Conservation (phyloP, 2,888 invertebrate genomes). For the Drosophila limbata region DNA sequence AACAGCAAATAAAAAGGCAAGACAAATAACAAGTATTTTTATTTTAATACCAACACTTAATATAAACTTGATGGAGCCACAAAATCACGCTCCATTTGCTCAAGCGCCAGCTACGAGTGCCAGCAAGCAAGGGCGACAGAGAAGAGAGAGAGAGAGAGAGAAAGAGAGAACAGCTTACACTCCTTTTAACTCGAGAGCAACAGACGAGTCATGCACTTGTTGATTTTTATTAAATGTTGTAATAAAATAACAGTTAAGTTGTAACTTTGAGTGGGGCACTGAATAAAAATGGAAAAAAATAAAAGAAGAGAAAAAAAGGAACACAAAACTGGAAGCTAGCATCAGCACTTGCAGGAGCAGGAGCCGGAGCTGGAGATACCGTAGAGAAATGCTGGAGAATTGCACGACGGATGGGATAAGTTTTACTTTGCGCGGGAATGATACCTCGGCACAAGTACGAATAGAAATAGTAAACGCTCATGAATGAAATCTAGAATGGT, state of each 20-base stretch:
- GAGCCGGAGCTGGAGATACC: neutral
- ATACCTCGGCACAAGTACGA: slow-evolving; percentile 47
- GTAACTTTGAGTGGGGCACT: slow-evolving; percentile 79
- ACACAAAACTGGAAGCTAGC: slow-evolving; percentile 9
- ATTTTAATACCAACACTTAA: slow-evolving; percentile 82
- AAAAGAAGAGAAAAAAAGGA: neutral
- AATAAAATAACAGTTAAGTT: slow-evolving; percentile 81
- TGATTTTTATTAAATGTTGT: slow-evolving; percentile 82
- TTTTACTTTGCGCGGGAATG: slow-evolving; percentile 47
- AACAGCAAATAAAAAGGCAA: slow-evolving; percentile 71
- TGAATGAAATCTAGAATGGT: slow-evolving; percentile 79
- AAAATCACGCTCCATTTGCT: slow-evolving; percentile 81
- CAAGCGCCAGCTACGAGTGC: slow-evolving; percentile 48
- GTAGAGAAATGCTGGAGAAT: slow-evolving; percentile 33
- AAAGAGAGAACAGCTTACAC: slow-evolving; percentile 32
- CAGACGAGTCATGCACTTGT: slow-evolving; percentile 77
- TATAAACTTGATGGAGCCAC: slow-evolving; percentile 82
- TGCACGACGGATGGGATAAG: slow-evolving; percentile 38
- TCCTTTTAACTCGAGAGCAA: slow-evolving; percentile 51
- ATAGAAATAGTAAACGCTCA: slow-evolving; percentile 68
- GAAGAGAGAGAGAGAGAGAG: slow-evolving; percentile 2
- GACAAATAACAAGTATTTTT: slow-evolving; percentile 81
- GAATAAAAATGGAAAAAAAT: slow-evolving; percentile 54
- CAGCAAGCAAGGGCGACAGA: slow-evolving; percentile 43
- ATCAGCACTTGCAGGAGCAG: slow-evolving; percentile 40